Evolutionary conservation across 2,797 vertebrate species (phyloP).

Genomic region (Tapera naevia): DNA sequence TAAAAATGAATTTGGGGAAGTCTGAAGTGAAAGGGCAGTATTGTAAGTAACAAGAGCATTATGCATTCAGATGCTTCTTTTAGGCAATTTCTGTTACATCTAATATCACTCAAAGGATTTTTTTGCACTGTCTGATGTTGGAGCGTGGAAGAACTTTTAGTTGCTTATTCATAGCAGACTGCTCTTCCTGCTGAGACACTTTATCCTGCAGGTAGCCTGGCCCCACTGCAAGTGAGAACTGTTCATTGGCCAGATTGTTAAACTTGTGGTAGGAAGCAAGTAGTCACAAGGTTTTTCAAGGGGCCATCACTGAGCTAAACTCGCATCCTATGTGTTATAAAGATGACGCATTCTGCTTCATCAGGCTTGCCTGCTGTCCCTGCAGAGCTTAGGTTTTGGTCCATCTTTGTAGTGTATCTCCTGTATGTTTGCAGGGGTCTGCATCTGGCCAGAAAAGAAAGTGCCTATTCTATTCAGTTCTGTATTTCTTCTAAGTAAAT

Average conservation of each 20-base stretch:
- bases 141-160: background rate
- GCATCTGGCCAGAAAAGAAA: background rate
- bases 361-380: background rate
- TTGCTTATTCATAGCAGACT: background rate
- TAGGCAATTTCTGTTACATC: background rate
- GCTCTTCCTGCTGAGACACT: background rate
- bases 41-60: background rate
- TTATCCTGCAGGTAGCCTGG: background rate
- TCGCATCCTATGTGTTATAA: background rate
- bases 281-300: background rate
- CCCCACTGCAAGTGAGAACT: background rate
- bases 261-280: background rate
- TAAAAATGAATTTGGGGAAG: background rate
- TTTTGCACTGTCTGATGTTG: background rate
- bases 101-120: background rate
- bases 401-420: background rate
- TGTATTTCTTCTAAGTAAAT: background rate
- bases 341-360: background rate
- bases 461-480: background rate
- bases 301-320: background rate
- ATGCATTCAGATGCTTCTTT: background rate
- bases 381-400: background rate
- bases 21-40: background rate
- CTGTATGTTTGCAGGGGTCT: background rate
- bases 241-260: background rate